Percentiles rank a stretch among this genome's conserved stretches.
Evolutionary conservation across 2,797 vertebrate species (phyloP).

Genomic region (Melanotaenia boesemani): DNA sequence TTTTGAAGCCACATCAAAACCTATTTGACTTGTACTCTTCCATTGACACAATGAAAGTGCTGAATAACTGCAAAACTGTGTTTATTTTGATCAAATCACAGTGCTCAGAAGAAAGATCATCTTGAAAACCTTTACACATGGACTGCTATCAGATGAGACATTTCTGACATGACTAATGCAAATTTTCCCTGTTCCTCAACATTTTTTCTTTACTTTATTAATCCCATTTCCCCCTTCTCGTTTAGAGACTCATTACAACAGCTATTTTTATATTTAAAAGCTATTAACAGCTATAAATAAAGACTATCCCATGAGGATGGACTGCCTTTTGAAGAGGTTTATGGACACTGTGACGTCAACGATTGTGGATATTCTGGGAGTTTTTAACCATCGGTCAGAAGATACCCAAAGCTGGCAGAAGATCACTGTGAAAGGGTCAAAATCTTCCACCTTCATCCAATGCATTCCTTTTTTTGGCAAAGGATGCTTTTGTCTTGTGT

Average conservation of each 20-base stretch:
- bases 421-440: constrained; percentile 69
- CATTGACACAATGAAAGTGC: constrained; percentile 7
- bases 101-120: constrained; percentile 10
- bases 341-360: constrained; percentile 64
- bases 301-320: constrained; percentile 39
- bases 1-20: constrained; percentile 42
- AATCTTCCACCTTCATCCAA: constrained; percentile 27
- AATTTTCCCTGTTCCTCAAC: constrained; percentile 9
- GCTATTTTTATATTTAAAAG: constrained; percentile 79
- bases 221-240: constrained; percentile 3
- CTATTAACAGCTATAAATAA: constrained; percentile 44
- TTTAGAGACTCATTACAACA: constrained; percentile 33
- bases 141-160: constrained; percentile 10
- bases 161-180: constrained; percentile 12
- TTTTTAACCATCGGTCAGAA: constrained; percentile 30
- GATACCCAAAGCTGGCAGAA: constrained; percentile 45
- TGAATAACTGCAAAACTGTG: constrained; percentile 19
- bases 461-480: constrained; percentile 6
- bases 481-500: constrained; percentile 27
- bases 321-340: constrained; percentile 46
- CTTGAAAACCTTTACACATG: constrained; percentile 2
- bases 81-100: background rate
- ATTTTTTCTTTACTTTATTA: constrained; percentile 6
- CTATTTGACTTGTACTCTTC: constrained; percentile 5
- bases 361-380: constrained; percentile 50